Percentiles rank a stretch among this genome's conserved stretches.
Conservation (phyloP, 2,797 vertebrate species). For the Syngnathus rostellatus region DNA sequence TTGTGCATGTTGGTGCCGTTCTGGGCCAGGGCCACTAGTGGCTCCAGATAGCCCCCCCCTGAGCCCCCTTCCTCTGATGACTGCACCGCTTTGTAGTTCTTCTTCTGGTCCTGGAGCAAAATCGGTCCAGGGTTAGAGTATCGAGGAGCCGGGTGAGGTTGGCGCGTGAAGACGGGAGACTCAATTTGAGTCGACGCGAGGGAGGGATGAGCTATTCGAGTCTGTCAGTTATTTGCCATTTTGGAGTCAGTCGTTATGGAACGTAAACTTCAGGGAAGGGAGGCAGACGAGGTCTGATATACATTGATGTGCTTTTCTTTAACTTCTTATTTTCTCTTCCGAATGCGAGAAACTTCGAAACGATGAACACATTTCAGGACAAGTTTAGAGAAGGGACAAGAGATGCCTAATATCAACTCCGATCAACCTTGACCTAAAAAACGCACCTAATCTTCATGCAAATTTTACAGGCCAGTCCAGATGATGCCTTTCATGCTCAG, state of each 20-base stretch:
- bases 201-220: constrained; percentile 15
- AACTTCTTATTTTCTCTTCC: background rate
- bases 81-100: constrained; percentile 86
- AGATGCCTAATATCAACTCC: too few species aligned
- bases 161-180: constrained; percentile 57
- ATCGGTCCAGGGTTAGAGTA: constrained; percentile 18
- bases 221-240: constrained; percentile 32
- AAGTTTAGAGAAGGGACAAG: too few species aligned
- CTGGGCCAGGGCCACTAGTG: constrained; percentile 86
- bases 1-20: constrained; percentile 94
- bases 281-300: background rate
- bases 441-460: background rate
- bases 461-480: background rate
- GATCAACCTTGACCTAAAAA: background rate
- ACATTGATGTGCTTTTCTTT: background rate
- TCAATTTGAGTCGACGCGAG: constrained; percentile 45
- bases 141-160: constrained; percentile 31
- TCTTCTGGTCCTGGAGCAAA: constrained; percentile 85
- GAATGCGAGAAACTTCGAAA: background rate
- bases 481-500: constrained; percentile 23
- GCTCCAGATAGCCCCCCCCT: constrained; percentile 77
- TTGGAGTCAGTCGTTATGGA: constrained; percentile 21
- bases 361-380: too few species aligned
- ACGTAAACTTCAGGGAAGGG: background rate
- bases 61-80: constrained; percentile 81